Conservation (phyloP, 2,113 vertebrate species). For the Mesembrinibis cayennensis region DNA sequence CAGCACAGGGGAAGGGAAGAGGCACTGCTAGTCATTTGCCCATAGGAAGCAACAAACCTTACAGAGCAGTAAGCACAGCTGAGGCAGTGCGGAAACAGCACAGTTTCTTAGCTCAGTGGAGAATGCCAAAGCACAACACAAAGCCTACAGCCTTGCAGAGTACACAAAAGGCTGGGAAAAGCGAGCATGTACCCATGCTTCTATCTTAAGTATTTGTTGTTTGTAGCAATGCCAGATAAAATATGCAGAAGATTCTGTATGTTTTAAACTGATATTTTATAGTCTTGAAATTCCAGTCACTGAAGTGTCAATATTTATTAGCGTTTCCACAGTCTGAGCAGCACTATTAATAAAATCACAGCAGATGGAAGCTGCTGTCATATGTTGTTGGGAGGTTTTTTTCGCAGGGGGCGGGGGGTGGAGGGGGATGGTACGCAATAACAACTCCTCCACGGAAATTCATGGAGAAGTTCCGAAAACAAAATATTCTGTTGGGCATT, state of each 20-base stretch:
- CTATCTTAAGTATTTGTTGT: not conserved
- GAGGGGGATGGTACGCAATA: not conserved
- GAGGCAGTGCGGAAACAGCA: not conserved
- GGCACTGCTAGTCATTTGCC: not conserved
- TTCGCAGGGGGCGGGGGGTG: rapidly evolving
- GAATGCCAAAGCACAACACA: constrained; percentile 3
- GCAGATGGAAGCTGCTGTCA: constrained; percentile 1
- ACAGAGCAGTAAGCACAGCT: not conserved
- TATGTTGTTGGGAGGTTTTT: not conserved
- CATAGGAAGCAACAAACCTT: not conserved
- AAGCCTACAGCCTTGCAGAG: not conserved
- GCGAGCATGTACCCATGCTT: not conserved
- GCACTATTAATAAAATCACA: constrained; percentile 13
- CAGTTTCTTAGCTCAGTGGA: not conserved
- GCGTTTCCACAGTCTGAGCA: not conserved
- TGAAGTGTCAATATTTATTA: not conserved
- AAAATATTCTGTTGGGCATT: not conserved
- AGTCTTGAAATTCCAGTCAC: not conserved
- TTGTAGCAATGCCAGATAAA: not conserved
- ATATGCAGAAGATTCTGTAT: not conserved
- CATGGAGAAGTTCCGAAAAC: not conserved
- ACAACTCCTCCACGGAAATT: not conserved
- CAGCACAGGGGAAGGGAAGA: not conserved
- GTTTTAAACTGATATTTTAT: not conserved
- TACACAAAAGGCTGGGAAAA: not conserved